Evolutionary conservation across 2,888 invertebrate species (phyloP).

Genomic region (Volucella zonaria): DNA sequence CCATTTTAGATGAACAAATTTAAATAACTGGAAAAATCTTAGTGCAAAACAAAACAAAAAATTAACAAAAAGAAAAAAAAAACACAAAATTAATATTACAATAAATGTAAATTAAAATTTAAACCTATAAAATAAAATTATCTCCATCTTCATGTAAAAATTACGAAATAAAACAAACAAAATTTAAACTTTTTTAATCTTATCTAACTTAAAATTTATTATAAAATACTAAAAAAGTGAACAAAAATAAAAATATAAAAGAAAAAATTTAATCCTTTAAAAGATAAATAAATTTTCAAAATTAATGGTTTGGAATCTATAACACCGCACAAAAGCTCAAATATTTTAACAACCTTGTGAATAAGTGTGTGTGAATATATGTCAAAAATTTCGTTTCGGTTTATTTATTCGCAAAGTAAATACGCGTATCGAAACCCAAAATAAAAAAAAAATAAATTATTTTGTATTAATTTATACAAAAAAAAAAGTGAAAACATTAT

Average conservation of each 20-base stretch:
- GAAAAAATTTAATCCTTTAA: slow-evolving; percentile 79
- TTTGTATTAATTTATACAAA: slow-evolving; percentile 19
- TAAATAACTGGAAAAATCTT: slow-evolving; percentile 19
- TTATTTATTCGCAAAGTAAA: slow-evolving; percentile 74
- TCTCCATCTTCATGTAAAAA: slow-evolving; percentile 61
- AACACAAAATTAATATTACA: slow-evolving; percentile 39
- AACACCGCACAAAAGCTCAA: slow-evolving; percentile 77
- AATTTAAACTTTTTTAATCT: slow-evolving; percentile 47
- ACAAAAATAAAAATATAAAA: slow-evolving; percentile 74
- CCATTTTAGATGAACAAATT: slow-evolving; percentile 22
- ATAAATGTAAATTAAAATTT: slow-evolving; percentile 40
- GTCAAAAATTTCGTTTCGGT: slow-evolving; percentile 82
- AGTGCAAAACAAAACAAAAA: slow-evolving; percentile 32
- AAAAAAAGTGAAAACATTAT: slow-evolving; percentile 51
- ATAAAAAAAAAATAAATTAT: slow-evolving; percentile 35
- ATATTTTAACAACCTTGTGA: slow-evolving; percentile 53
- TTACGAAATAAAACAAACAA: slow-evolving; percentile 72
- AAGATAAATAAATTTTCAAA: slow-evolving; percentile 82
- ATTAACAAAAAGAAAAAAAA: slow-evolving; percentile 48
- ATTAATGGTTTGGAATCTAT: slow-evolving; percentile 82
- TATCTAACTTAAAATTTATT: slow-evolving; percentile 54
- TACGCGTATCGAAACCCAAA: slow-evolving; percentile 66
- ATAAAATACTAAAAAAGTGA: slow-evolving; percentile 43
- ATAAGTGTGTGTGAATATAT: slow-evolving; percentile 66
- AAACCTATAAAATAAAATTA: slow-evolving; percentile 19